phyloP scores from a whole-genome alignment of 2,888 invertebrate species.

The Pteria penguin region DNA sequence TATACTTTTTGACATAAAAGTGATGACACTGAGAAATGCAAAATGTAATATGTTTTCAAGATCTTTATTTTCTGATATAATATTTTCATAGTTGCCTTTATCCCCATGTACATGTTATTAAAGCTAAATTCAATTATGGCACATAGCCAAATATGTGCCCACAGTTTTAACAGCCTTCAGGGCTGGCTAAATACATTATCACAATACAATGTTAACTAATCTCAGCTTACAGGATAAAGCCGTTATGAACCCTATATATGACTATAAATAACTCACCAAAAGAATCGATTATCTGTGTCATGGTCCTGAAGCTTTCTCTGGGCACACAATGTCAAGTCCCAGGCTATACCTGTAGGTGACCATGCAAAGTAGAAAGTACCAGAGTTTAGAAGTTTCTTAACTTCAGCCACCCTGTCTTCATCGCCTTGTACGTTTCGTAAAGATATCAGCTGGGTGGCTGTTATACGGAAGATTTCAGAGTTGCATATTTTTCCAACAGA shows the following conservation, averaged over 20 bases:
- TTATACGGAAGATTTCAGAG: conserved; percentile 96
- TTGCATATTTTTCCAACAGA: conserved; percentile 97
- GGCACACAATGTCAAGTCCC: conserved; percentile 96
- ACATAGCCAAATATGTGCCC: too few species aligned
- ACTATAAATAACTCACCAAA: conserved; percentile 85
- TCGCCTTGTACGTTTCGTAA: conserved; percentile 81
- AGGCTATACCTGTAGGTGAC: conserved; percentile 83
- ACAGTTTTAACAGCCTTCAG: too few species aligned
- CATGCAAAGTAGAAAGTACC: conserved; percentile 99
- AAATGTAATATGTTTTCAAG: too few species aligned
- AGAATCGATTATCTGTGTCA: conserved; percentile 95
- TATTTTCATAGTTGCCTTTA: too few species aligned
- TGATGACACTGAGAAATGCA: too few species aligned
- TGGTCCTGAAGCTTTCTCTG: conserved; percentile 91
- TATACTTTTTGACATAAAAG: too few species aligned
- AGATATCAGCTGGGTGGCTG: conserved; percentile 94
- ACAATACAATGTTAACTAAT: too few species aligned
- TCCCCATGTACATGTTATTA: too few species aligned
- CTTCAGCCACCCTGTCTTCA: conserved; percentile 80
- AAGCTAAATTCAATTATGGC: too few species aligned
- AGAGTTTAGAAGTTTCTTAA: conserved; percentile 94
- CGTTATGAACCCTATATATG: not conserved
- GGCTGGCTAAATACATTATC: too few species aligned
- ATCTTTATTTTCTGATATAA: too few species aligned
- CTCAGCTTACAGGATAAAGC: too few species aligned